These are phyloP conservation scores for Agriopis marginaria DNA, from an alignment of 2,888 invertebrate genomes.

Conservation along the genomic window DNA sequence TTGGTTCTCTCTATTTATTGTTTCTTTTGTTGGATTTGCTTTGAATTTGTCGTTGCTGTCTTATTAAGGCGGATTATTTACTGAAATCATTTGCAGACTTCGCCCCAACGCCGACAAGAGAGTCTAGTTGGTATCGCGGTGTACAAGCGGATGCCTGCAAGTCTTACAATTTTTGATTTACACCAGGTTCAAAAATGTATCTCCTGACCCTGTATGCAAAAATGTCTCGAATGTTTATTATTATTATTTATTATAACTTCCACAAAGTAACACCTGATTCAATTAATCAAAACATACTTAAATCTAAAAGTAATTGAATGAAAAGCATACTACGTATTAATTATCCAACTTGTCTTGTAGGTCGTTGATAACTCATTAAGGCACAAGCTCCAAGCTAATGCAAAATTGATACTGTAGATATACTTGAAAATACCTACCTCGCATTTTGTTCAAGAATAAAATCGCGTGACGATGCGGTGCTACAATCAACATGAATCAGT, in stretches of 20 bases:
- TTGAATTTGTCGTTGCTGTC: conserved; percentile 23
- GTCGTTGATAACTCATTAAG: conserved; percentile 12
- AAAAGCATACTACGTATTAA: not conserved
- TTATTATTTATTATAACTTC: too few species aligned
- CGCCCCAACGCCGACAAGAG: too few species aligned
- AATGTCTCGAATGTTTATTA: too few species aligned
- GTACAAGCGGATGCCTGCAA: too few species aligned
- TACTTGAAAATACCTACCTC: conserved; percentile 13
- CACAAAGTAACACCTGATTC: too few species aligned
- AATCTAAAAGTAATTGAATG: not conserved
- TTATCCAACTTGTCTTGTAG: not conserved
- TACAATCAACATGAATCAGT: conserved; percentile 68
- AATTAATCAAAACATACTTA: not conserved
- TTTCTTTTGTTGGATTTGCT: conserved; percentile 29
- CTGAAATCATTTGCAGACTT: not conserved
- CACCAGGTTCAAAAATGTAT: too few species aligned
- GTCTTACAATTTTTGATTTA: too few species aligned
- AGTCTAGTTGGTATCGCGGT: too few species aligned
- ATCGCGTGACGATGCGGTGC: conserved; percentile 66
- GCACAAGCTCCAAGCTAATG: conserved; percentile 3
- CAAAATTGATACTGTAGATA: conserved; percentile 21
- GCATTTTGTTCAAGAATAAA: conserved; percentile 27
- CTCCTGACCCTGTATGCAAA: too few species aligned
- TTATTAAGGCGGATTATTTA: conserved; percentile 8
- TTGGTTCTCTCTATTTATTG: conserved; percentile 28